A percentile compares a stretch with the other conserved stretches of the same genome.
Evolutionary conservation across 1,140 invertebrate genomes (phyloP).

Genomic region (Anadara kagoshimensis): DNA sequence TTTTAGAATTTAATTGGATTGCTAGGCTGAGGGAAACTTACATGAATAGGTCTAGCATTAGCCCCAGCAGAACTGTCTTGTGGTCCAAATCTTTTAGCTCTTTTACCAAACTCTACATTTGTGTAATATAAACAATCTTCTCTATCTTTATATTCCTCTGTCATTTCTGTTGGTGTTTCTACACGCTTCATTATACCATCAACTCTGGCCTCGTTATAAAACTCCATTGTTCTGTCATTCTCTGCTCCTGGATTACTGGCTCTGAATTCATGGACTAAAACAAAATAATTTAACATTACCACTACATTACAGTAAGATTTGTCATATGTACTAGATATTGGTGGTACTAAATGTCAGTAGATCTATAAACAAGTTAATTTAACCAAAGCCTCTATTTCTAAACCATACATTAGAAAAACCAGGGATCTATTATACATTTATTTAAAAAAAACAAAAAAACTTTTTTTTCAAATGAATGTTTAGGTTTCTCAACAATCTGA

Average conservation of each 20-base stretch:
- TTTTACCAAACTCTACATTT: conserved; percentile 72
- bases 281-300: conserved; percentile 31
- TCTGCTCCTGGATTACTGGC: conserved; percentile 76
- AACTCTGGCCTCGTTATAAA: conserved; percentile 80
- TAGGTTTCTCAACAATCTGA: too few relatives aligned
- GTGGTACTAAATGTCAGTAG: too few relatives aligned
- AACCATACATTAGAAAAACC: too few relatives aligned
- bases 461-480: too few relatives aligned
- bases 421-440: too few relatives aligned
- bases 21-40: too few relatives aligned
- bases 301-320: conserved; percentile 1
- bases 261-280: conserved; percentile 78
- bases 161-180: conserved; percentile 78
- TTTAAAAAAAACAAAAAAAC: background rate
- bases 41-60: conserved; percentile 71
- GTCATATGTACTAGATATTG: background rate
- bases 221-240: conserved; percentile 80
- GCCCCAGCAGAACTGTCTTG: conserved; percentile 54
- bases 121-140: conserved; percentile 79
- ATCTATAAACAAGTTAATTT: too few relatives aligned
- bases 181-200: conserved; percentile 81
- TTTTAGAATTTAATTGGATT: too few relatives aligned
- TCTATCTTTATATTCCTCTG: conserved; percentile 80
- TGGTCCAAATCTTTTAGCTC: conserved; percentile 72
- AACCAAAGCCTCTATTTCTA: background rate